A percentile compares a stretch with the other conserved stretches of the same genome.
Conservation (phyloP, 2,888 invertebrate genomes). For the Noctua comes region DNA sequence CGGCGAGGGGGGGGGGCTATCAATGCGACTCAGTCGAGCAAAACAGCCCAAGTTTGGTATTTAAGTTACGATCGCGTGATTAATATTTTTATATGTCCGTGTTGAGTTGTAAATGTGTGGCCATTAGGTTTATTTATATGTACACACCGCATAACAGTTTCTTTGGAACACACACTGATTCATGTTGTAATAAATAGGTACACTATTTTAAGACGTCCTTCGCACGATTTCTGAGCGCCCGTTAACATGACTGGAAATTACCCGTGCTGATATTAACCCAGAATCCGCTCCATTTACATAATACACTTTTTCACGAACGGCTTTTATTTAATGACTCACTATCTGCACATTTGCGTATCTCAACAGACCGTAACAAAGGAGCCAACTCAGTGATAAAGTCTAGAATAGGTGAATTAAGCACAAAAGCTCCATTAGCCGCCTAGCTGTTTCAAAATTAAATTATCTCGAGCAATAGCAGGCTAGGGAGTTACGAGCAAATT, state of each 20-base stretch:
- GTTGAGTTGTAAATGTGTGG: constrained; percentile 68
- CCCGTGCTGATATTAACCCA: constrained; percentile 81
- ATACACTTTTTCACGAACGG: constrained; percentile 71
- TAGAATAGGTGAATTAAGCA: constrained; percentile 73
- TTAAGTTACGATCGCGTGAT: constrained; percentile 71
- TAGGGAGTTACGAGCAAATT: constrained; percentile 83
- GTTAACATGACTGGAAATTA: constrained; percentile 84
- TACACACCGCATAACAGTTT: constrained; percentile 70
- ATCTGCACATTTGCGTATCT: constrained; percentile 69
- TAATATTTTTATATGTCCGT: constrained; percentile 72
- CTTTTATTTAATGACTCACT: constrained; percentile 69
- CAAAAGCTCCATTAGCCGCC: constrained; percentile 79
- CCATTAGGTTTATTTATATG: constrained; percentile 72
- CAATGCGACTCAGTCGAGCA: constrained; percentile 70
- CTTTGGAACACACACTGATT: constrained; percentile 79
- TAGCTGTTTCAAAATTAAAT: constrained; percentile 80
- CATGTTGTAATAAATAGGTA: constrained; percentile 83
- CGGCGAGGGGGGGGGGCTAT: constrained; percentile 63
- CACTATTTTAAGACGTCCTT: constrained; percentile 88
- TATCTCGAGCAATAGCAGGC: constrained; percentile 79
- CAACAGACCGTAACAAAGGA: constrained; percentile 67
- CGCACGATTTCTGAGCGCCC: constrained; percentile 82
- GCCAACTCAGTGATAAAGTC: constrained; percentile 65
- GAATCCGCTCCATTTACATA: constrained; percentile 78
- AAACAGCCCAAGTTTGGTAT: constrained; percentile 76